Conservation (phyloP, 2,113 vertebrate species). For the Saimiri boliviensis region DNA sequence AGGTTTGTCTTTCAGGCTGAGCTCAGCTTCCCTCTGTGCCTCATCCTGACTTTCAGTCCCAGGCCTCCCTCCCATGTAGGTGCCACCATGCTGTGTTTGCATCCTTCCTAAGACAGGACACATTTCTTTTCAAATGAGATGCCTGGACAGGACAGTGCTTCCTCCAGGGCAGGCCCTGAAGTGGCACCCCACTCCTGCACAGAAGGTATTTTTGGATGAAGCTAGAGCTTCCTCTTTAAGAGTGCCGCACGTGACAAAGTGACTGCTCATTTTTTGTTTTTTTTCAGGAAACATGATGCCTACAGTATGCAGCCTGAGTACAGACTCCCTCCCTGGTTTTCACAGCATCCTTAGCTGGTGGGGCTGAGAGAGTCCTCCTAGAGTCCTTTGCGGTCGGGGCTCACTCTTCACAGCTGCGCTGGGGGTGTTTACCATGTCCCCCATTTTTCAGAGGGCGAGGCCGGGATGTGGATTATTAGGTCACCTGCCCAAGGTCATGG, state of each 20-base stretch:
- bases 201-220: not conserved
- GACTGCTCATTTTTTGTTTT: not conserved
- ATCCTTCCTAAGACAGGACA: not conserved
- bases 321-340: not conserved
- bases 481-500: not conserved
- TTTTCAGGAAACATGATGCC: not conserved
- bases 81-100: not conserved
- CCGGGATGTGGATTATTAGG: not conserved
- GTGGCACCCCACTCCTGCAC: not conserved
- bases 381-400: not conserved
- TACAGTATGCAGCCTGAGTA: not conserved
- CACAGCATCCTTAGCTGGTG: not conserved
- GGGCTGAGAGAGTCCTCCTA: too few relatives aligned
- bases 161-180: not conserved
- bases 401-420: not conserved
- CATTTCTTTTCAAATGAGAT: not conserved
- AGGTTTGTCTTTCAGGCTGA: not conserved
- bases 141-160: not conserved
- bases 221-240: not conserved
- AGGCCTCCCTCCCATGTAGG: not conserved
- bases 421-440: not conserved
- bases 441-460: not conserved
- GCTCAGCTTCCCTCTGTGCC: fast-evolving
- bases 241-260: not conserved
- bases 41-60: not conserved